These are phyloP conservation scores for Syrmaticus mikado DNA, from an alignment of 2,113 vertebrate species.

Conservation along the genomic window DNA sequence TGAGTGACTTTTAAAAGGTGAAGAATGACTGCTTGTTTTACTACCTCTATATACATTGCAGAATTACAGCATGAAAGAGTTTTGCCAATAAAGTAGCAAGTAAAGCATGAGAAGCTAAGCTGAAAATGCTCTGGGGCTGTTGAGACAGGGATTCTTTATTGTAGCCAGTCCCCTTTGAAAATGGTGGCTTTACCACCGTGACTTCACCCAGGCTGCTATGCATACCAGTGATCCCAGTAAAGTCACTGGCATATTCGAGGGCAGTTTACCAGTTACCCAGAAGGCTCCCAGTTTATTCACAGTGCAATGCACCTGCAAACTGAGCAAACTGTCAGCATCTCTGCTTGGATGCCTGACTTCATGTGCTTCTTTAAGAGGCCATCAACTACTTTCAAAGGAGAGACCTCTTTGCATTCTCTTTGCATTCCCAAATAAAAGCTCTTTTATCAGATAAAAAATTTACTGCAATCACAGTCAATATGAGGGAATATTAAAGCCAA, in stretches of 20 bases:
- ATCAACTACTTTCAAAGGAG: not conserved
- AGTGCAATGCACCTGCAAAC: rapidly evolving
- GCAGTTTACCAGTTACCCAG: not conserved
- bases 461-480: not conserved
- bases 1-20: constrained; percentile 20
- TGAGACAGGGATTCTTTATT: not conserved
- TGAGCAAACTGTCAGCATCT: not conserved
- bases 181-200: not conserved
- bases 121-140: not conserved
- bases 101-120: not conserved
- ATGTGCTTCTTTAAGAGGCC: not conserved
- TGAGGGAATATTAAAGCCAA: not conserved
- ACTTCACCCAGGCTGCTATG: not conserved
- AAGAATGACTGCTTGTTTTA: constrained; percentile 24
- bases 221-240: not conserved
- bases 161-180: not conserved
- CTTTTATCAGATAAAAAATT: not conserved
- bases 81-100: not conserved
- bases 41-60: not conserved
- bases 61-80: constrained; percentile 28
- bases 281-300: not conserved
- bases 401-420: not conserved
- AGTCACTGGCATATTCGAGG: not conserved
- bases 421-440: not conserved
- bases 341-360: not conserved